Base-by-base conservation (phyloP, 2,113 vertebrate species). In the Azemiops feae region DNA sequence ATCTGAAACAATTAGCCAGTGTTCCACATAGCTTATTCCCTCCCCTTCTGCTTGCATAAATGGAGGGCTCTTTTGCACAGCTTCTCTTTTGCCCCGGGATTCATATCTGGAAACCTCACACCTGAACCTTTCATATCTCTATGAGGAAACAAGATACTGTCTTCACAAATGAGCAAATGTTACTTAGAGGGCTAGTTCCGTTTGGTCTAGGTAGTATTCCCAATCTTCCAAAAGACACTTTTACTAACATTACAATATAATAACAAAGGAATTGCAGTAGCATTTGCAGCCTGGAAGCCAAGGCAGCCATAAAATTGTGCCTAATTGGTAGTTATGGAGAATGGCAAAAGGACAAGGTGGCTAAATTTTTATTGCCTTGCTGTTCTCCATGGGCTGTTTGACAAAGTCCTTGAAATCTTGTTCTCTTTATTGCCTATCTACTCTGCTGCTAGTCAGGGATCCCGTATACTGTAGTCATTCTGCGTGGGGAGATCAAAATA, bases 361-460 rank as follows among this genome's bases (percentile, higher is more conserved):
- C 93, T 95, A 92, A 89, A 94, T 95, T 95, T 96, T 96, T 96
- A 87, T 95, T 94, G 95, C 95, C 95, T 92, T 88, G 95, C 96
- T 96, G 92, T 95, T 94, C 64, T 96, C 95, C 94, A 92, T 96
- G 93, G 95, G 95, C 96, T 96, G 95, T 95, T 97, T 94, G 96
- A 97, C 95, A 95, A 96, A 96, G 93, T 93, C 95, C 95, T 96
- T 97, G 95, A 96, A 96, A 95, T 94, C 93, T 94, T 95, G 95
- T 96, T 95, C 96, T 95, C 94, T 97, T 96, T 96, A 93, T 96
- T 95, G 96, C 97, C 97, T 97, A 95, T 96, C 96, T 95, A 53
- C 89, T 95, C 93, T 93, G 94, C 93, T 96, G 94, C 96, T 94
- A 93, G 94, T 91, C 95, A 92, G 95, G 95, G 96, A 96, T 96